Evolutionary conservation across 2,888 invertebrate species (phyloP), one percentile per base, ranked within the genome.

Genomic region (Aspidiotus rigidus): DNA sequence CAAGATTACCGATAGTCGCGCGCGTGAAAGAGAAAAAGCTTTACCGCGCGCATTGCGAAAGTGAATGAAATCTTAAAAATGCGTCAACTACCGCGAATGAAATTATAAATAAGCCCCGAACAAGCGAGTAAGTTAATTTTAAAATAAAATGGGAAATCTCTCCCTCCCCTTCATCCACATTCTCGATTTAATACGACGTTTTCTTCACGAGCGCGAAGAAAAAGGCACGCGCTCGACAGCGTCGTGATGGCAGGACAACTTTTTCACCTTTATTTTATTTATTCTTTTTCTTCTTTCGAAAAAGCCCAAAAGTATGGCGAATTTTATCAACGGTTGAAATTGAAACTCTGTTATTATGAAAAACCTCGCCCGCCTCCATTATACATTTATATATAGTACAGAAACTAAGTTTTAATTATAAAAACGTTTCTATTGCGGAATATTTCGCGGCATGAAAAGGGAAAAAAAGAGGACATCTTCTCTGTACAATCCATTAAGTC

Each of bases 401-500:
- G 59, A 59, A 59, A 59, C 59, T 17, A 59, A 59, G 28, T 59
- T 59, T 59, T 59, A 59, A 59, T 59, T 59, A 59, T 59, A 59
- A 59, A 59, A 59, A 59, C 59, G 59, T 59, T 28, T 39, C 59
- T 28, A 59, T 59, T 59, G 59, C 59, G 59, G 59, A 59, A 59
- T 59, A 59, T 28, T 59, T 13, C 13, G 59, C 17, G n/a, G 9
- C 10, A 17, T 9, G n/a, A 17, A 13, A n/a, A 55, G 59, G 13
- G 6, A 28, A 59, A 28, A 59, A 59, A 28, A 17, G 59, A 59
- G 39, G 59, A 59, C 59, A 39, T 59, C 59, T 59, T 59, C 59
- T 59, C 59, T 28, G 28, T 59, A 59, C 59, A 28, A 59, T 59
- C 59, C 59, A 59, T 59, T 59, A 59, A 59, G 59, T 59, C 59